Evolutionary conservation across 37 sponge, comb jelly and placozoan species (phyloP).

Genomic region (Petrosia ficiformis): DNA sequence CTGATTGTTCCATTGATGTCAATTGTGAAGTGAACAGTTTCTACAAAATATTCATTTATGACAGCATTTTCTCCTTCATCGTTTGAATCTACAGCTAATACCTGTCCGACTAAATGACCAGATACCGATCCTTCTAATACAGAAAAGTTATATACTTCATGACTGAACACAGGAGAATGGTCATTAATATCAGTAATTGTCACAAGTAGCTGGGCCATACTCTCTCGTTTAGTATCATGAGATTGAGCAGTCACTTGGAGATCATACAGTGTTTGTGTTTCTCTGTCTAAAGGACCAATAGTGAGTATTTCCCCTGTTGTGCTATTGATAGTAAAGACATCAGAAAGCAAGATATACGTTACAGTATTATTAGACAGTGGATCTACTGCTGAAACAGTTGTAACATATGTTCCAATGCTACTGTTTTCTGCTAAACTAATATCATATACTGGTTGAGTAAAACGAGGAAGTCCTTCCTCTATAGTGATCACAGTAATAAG

Average conservation of each 20-base stretch:
- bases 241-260: conserved; percentile 45
- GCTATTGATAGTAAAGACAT: conserved; percentile 24
- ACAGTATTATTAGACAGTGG: conserved; percentile 30
- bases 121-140: conserved; percentile 23
- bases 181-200: conserved; percentile 56
- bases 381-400: conserved; percentile 49
- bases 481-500: conserved; percentile 48
- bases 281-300: conserved; percentile 35
- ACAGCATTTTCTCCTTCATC: conserved; percentile 47
- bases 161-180: conserved; percentile 35
- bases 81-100: conserved; percentile 40
- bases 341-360: not conserved
- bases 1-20: conserved; percentile 30
- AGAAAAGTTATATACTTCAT: conserved; percentile 20
- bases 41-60: conserved; percentile 15
- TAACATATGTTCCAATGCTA: conserved; percentile 16
- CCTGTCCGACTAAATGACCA: conserved; percentile 40
- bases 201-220: conserved; percentile 34
- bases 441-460: conserved; percentile 18
- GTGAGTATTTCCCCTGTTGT: conserved; percentile 27
- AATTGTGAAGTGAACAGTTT: conserved; percentile 26
- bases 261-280: conserved; percentile 21
- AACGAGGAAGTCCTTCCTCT: conserved; percentile 59
- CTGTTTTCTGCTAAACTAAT: conserved; percentile 43
- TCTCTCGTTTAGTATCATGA: conserved; percentile 10